Base-by-base conservation (phyloP, 2,888 invertebrate genomes). In the Rhorus exstirpatorius region DNA sequence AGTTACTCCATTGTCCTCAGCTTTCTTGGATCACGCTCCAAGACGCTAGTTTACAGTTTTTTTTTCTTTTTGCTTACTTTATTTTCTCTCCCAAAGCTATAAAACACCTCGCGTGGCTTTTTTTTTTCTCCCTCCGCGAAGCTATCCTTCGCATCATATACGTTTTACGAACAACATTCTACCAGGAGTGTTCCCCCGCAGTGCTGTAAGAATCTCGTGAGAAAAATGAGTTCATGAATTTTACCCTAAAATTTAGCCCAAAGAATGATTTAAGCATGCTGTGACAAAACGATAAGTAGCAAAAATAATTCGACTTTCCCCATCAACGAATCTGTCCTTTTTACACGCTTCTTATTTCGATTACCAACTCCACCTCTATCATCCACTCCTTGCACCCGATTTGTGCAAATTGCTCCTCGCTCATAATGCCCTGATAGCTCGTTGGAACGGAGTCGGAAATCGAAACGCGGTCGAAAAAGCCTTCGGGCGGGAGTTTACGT, bases 1-100 rank as follows among this genome's bases (percentile, higher is more conserved):
- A 92, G 91, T 89, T 90, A 87, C 90, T 91, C 90, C 89, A 92
- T 92, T 92, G 91, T 92, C 91, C 91, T 92, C 92, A 87, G 88
- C 89, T 91, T 92, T 92, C 92, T 92, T 92, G 87, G 85, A 74
- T 76, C 83, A 77, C 86, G 77, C 71, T 83, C 86, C 86, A 90
- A 92, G 91, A 90, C 87, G 84, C 75, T 78, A 51, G 61, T 41
- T 12, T 19, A 63, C 21, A 38, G 6, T 14, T 61, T 70, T 53
- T 55, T 44, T 26, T 71, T 74, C 51, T 55, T 26, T 31, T 79
- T 68, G 46, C 58, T 35, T 68, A 51, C 58, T 35, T 67, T 26
- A 46, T 41, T 55, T 63, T 81, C 67, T 55, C 49, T 38, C 12
- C 44, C 51, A n/a, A n/a, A 19, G 24, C 65, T 19, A 41, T 26